Evolutionary conservation across 2,113 vertebrate species (phyloP).

Genomic region (Dasypus novemcinctus): DNA sequence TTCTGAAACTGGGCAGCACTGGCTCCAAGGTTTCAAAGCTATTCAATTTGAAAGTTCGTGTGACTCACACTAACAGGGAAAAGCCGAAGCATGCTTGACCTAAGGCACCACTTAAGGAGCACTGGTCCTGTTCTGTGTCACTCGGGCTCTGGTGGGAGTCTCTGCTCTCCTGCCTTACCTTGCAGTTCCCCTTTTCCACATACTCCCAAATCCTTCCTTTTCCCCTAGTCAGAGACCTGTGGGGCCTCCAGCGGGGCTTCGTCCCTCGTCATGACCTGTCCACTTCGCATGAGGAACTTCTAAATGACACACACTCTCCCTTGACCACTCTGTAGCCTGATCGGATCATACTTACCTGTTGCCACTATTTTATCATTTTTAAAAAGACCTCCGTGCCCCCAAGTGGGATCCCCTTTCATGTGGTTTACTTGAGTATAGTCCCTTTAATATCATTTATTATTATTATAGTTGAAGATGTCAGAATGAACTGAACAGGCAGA

Average conservation of each 20-base stretch:
- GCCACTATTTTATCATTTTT: background rate
- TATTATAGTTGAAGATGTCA: background rate
- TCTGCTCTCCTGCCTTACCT: background rate
- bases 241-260: background rate
- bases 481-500: background rate
- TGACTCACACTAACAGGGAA: background rate
- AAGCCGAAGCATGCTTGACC: background rate
- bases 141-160: background rate
- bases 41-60: background rate
- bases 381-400: background rate
- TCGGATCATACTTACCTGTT: background rate
- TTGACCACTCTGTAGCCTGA: background rate
- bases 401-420: background rate
- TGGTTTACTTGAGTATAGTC: background rate
- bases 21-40: background rate
- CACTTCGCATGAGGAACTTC: background rate
- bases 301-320: too few relatives aligned
- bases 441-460: background rate
- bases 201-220: background rate
- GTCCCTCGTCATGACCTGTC: background rate
- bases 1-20: background rate
- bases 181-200: background rate
- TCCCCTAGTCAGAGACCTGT: background rate
- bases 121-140: background rate
- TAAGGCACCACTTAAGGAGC: background rate